Base-by-base conservation (phyloP, 2,888 invertebrate genomes). In the Nebria brevicollis region DNA sequence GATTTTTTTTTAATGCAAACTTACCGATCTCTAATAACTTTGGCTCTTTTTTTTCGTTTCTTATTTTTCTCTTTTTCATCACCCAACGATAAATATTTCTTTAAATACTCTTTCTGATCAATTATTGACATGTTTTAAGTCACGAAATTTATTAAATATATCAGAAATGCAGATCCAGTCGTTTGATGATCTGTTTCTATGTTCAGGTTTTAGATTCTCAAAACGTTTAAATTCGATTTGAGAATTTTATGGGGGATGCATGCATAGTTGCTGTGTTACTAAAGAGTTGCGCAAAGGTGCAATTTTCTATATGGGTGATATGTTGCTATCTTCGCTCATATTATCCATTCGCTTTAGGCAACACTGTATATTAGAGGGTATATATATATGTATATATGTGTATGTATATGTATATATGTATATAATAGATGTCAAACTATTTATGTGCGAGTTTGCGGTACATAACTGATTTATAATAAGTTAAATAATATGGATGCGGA, bases 31-130 rank as follows among this genome's bases (percentile, higher is more conserved):
- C 82, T 83, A 66, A 82, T 26, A 54, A 66, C 80, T 83, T 84
- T 84, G 54, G 86, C 85, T 75, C 83, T 15, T 87, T 92, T 93
- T 88, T 93, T 94, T 86, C 93, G 93, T 87, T 94, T 95, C 88
- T 92, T 92, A 86, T 92, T 93, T 83, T 93, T 93, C 84, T 92
- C 92, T 72, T 92, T 91, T 8, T 89, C 90, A 75, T 92, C 91
- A n/a, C 92, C 90, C 6, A 93, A 92, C 4, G 93, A 91, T 8
- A 96, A 89, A 88, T 96, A 95, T 87, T 94, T 94, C 87, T 94
- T 94, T 77, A 96, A 90, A 88, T 96, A 96, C 83, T 95, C 93
- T 85, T 95, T 95, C 86, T 96, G 95, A 87, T 92, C 92, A 82
- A 94, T 89, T 78, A 88, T 85, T 84, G 90, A 86, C 91, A 91